Conservation (phyloP, 2,888 invertebrate genomes). For the Heliconius hortense region DNA sequence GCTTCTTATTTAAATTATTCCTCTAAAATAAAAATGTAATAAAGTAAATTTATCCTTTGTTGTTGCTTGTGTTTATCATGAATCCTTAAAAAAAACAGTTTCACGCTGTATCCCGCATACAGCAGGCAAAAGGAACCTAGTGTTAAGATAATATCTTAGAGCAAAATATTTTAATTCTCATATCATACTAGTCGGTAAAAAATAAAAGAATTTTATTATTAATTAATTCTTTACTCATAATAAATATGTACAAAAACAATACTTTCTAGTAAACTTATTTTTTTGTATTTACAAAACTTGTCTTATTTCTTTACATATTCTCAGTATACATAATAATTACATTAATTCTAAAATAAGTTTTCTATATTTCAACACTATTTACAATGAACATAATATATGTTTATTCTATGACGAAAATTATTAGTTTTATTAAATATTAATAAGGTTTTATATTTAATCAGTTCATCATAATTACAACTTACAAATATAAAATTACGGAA, state of each 20-base stretch:
- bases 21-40: too few relatives aligned
- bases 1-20: too few relatives aligned
- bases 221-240: conserved; percentile 14
- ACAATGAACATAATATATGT: not conserved
- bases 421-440: not conserved
- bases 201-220: not conserved
- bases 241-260: conserved; percentile 22
- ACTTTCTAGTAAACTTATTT: conserved; percentile 12
- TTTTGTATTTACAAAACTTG: conserved; percentile 10
- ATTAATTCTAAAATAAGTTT: not conserved
- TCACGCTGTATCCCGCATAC: too few relatives aligned
- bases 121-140: too few relatives aligned
- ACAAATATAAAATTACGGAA: not conserved
- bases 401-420: not conserved
- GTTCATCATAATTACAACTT: conserved; percentile 1
- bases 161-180: not conserved
- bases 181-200: not conserved
- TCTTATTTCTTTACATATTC: not conserved
- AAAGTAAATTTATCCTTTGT: too few relatives aligned
- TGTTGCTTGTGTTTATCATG: too few relatives aligned
- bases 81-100: too few relatives aligned
- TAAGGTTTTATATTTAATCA: not conserved
- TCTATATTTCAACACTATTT: conserved; percentile 3
- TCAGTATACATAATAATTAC: conserved; percentile 11
- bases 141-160: too few relatives aligned